Conservation (phyloP, 2,797 vertebrate species). For the Podarcis siculus region DNA sequence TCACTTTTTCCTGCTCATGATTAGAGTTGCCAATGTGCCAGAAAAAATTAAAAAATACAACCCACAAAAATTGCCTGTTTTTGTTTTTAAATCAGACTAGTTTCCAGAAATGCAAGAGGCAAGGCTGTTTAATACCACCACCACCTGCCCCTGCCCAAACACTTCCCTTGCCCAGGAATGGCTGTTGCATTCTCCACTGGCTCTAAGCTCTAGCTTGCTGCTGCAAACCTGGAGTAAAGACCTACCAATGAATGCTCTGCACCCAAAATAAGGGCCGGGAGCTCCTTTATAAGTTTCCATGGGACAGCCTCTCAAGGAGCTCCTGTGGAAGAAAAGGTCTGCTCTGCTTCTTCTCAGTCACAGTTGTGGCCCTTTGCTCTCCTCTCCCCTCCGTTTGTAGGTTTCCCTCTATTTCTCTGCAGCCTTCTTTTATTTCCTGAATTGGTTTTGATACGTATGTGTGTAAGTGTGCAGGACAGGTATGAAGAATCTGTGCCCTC, state of each 20-base stretch:
- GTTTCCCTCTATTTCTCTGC: not conserved
- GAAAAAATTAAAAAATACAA: not conserved
- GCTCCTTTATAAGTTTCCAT: not conserved
- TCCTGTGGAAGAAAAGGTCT: not conserved
- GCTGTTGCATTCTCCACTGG: too few relatives aligned
- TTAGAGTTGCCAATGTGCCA: not conserved
- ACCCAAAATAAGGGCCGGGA: too few relatives aligned
- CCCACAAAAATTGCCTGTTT: not conserved
- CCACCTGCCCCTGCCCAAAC: too few relatives aligned
- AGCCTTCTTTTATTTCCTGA: not conserved
- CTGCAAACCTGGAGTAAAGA: too few relatives aligned
- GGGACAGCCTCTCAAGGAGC: not conserved
- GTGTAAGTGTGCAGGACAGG: too few relatives aligned
- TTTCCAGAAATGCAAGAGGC: not conserved
- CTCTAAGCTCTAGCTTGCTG: too few relatives aligned
- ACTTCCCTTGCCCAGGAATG: too few relatives aligned
- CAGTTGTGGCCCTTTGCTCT: not conserved
- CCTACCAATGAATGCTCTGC: too few relatives aligned
- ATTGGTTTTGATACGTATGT: not conserved
- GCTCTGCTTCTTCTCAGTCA: not conserved
- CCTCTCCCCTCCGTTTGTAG: not conserved
- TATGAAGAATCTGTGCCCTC: too few relatives aligned
- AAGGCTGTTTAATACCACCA: too few relatives aligned
- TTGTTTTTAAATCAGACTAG: not conserved
- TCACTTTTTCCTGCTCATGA: conserved; percentile 20